These are phyloP conservation scores for Passerculus sandwichensis DNA, from an alignment of 2,797 vertebrate species.

Conservation along the genomic window DNA sequence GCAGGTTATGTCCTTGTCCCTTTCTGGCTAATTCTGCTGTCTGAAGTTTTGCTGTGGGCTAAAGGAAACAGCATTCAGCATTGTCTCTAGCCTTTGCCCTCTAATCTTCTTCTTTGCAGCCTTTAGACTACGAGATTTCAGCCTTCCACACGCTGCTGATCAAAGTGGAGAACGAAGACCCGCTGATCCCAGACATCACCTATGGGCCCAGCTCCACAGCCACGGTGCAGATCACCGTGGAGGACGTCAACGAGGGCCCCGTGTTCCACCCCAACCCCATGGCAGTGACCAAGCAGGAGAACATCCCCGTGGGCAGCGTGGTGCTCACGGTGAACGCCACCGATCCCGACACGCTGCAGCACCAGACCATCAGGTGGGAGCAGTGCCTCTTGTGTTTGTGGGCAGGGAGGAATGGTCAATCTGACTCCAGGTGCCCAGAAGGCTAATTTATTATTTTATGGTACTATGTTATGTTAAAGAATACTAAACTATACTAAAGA, in stretches of 20 bases:
- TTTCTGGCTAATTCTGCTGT: neutral
- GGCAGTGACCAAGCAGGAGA: slow-evolving; percentile 86
- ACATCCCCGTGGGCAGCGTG: slow-evolving; percentile 87
- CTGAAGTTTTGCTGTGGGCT: neutral
- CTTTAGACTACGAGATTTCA: slow-evolving; percentile 90
- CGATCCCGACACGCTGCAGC: slow-evolving; percentile 90
- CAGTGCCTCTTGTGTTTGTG: neutral
- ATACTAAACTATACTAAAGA: too few species aligned
- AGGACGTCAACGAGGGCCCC: slow-evolving; percentile 93
- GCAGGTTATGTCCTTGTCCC: neutral
- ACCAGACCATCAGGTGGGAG: slow-evolving; percentile 91
- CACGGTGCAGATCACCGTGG: slow-evolving; percentile 88
- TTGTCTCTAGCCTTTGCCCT: neutral
- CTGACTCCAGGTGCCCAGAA: too few species aligned
- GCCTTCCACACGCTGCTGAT: slow-evolving; percentile 90
- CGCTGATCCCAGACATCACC: slow-evolving; percentile 85
- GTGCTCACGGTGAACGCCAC: slow-evolving; percentile 91
- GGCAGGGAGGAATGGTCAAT: too few species aligned
- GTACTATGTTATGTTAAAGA: too few species aligned
- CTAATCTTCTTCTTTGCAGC: slow-evolving; percentile 73
- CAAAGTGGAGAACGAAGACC: slow-evolving; percentile 95
- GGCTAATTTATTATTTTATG: too few species aligned
- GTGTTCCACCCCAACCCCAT: slow-evolving; percentile 94
- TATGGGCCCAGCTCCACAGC: slow-evolving; percentile 93
- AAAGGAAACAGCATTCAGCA: neutral